Evolutionary conservation across 92 coral and sea anemone species (phyloP).

Genomic region (Porites cylindrica): DNA sequence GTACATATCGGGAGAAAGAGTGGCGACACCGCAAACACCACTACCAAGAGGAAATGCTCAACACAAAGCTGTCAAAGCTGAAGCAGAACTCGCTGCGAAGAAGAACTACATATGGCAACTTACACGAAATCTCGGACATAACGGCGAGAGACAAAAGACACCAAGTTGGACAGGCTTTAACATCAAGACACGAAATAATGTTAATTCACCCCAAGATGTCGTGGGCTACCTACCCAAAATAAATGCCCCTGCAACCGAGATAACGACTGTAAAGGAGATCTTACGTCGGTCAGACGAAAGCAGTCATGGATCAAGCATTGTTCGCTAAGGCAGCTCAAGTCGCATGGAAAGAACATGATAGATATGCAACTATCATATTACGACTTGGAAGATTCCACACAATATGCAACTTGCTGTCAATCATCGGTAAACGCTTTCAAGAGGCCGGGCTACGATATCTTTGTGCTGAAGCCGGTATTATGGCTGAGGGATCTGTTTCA

Average conservation of each 20-base stretch:
- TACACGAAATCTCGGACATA: background rate
- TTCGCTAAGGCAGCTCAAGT: slow-evolving; percentile 36
- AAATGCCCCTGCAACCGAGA: slow-evolving; percentile 13
- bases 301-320: slow-evolving; percentile 57
- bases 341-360: slow-evolving; percentile 16
- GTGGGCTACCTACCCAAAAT: slow-evolving; percentile 32
- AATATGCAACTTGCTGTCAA: slow-evolving; percentile 25
- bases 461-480: slow-evolving; percentile 30
- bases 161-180: slow-evolving; percentile 30
- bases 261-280: slow-evolving; percentile 29
- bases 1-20: background rate
- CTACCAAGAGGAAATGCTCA: background rate
- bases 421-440: slow-evolving; percentile 52
- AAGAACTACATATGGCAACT: background rate
- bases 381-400: slow-evolving; percentile 62
- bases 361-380: slow-evolving; percentile 49
- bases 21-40: background rate
- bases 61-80: background rate
- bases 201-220: slow-evolving; percentile 25
- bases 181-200: slow-evolving; percentile 2
- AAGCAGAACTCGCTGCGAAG: background rate
- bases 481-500: slow-evolving; percentile 51
- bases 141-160: background rate
- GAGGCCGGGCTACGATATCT: slow-evolving; percentile 53
- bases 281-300: slow-evolving; percentile 10